A percentile compares a stretch with the other conserved stretches of the same genome.
These are phyloP conservation scores for Dermolepida albohirtum DNA, from an alignment of 2,888 invertebrate genomes.

Conservation along the genomic window DNA sequence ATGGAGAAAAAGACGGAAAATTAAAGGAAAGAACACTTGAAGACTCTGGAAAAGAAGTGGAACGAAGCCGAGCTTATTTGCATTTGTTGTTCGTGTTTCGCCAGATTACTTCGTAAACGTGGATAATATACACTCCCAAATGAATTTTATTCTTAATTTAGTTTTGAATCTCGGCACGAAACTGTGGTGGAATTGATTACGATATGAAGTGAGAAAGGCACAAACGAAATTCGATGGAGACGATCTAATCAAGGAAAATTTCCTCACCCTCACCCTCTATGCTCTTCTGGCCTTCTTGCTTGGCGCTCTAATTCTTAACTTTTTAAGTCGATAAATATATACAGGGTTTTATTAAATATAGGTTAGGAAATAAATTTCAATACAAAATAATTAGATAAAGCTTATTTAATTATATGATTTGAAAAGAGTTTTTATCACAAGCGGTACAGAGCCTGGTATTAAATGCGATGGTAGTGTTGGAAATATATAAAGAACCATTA, in stretches of 20 bases:
- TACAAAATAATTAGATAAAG: too few relatives aligned
- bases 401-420: too few relatives aligned
- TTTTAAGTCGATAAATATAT: not conserved
- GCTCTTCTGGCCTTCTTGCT: too few relatives aligned
- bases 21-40: not conserved
- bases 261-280: too few relatives aligned
- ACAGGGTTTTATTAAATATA: too few relatives aligned
- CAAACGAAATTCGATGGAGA: constrained; percentile 20
- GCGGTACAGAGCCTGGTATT: too few relatives aligned
- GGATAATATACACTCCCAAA: constrained; percentile 48
- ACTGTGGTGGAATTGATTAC: constrained; percentile 36
- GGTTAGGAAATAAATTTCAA: too few relatives aligned
- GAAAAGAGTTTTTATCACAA: too few relatives aligned
- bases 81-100: constrained; percentile 53
- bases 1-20: constrained; percentile 45
- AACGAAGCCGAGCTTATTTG: constrained; percentile 54
- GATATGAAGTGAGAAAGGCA: constrained; percentile 32
- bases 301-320: constrained; percentile 2
- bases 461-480: too few relatives aligned
- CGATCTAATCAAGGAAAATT: constrained; percentile 20
- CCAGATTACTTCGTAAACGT: constrained; percentile 52
- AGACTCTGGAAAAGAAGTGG: constrained; percentile 45
- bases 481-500: too few relatives aligned
- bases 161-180: constrained; percentile 17
- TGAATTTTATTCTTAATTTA: constrained; percentile 49